Conservation (phyloP, 2,113 vertebrate species). For the Pseudois nayaur region DNA sequence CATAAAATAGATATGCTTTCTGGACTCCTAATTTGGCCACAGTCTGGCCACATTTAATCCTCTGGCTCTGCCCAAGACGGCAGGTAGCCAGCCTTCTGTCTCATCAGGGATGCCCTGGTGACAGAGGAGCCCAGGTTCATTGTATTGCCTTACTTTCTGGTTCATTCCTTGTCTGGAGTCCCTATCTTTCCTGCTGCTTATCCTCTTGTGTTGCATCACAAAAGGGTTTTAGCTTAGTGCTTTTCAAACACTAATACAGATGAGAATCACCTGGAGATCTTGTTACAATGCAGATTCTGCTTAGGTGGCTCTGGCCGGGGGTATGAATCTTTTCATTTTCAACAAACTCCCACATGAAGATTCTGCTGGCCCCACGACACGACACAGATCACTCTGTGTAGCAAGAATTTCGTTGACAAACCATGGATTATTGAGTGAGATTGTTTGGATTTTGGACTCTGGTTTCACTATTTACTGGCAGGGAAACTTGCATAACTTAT, state of each 20-base stretch:
- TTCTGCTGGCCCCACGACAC: neutral
- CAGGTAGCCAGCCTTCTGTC: neutral
- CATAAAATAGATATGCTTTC: neutral
- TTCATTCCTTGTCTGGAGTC: neutral
- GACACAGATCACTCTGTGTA: neutral
- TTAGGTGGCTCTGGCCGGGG: fast-evolving
- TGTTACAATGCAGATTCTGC: neutral
- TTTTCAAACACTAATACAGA: neutral
- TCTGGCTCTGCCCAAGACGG: neutral
- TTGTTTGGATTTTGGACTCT: constrained; percentile 28
- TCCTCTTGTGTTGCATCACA: too few relatives aligned
- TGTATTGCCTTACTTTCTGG: neutral
- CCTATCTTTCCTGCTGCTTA: neutral
- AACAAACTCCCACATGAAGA: neutral
- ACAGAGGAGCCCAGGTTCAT: too few relatives aligned
- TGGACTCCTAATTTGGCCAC: neutral
- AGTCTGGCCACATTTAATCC: neutral
- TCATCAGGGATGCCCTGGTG: fast-evolving
- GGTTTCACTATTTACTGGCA: constrained; percentile 27
- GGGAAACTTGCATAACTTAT: neutral
- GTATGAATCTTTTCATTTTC: neutral
- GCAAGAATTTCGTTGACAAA: neutral
- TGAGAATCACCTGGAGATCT: neutral
- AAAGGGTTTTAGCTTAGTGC: neutral
- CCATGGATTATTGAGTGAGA: neutral